Conservation (phyloP, 2,113 vertebrate species). For the Podilymbus podiceps region DNA sequence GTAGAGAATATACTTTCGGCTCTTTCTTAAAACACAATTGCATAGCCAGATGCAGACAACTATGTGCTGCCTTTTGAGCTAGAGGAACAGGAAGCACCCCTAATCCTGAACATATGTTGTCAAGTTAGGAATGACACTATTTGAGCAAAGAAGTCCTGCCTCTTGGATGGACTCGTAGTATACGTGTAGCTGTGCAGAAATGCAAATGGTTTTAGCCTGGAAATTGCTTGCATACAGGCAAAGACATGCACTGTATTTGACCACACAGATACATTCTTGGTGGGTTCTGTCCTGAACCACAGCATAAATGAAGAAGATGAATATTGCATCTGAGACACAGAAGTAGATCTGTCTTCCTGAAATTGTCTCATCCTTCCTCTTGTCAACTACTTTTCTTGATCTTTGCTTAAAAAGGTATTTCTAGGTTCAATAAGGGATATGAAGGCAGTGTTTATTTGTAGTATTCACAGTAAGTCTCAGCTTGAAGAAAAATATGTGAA, state of each 20-base stretch:
- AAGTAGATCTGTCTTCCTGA: not conserved
- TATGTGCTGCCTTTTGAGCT: not conserved
- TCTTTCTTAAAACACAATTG: not conserved
- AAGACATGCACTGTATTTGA: not conserved
- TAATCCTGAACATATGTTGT: not conserved
- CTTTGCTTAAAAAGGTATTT: not conserved
- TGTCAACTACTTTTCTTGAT: not conserved
- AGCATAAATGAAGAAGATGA: not conserved
- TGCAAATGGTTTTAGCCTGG: not conserved
- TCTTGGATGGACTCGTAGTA: not conserved
- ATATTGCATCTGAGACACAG: not conserved
- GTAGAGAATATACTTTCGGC: not conserved
- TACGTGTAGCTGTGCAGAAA: not conserved
- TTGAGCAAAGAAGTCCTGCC: not conserved
- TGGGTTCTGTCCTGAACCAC: not conserved
- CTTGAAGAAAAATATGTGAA: not conserved
- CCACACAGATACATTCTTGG: not conserved
- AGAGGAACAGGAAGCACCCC: not conserved
- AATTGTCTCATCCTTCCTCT: not conserved
- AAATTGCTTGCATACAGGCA: not conserved
- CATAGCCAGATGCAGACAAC: not conserved
- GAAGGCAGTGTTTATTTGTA: not conserved
- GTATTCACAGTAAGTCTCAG: not conserved
- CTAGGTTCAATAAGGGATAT: not conserved
- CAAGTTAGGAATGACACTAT: not conserved